Percentiles rank a stretch among this genome's conserved stretches.
phyloP scores from a whole-genome alignment of 2,113 vertebrate genomes.

The Eonycteris spelaea region DNA sequence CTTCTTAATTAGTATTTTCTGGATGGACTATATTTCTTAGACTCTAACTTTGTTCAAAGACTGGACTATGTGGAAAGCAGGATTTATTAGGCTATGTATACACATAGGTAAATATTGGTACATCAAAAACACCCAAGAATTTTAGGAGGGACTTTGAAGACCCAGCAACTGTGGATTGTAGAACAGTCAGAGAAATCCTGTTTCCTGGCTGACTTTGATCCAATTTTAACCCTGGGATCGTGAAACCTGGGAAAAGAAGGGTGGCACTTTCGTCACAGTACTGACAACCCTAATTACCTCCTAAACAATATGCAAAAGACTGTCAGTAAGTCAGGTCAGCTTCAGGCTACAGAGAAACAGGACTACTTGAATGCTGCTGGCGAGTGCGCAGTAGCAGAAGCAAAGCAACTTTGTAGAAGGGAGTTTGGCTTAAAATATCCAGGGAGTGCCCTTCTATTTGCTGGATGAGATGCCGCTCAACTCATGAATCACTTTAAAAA shows the following conservation, averaged over 20 bases:
- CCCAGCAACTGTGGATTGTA: not conserved
- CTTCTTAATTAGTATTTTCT: not conserved
- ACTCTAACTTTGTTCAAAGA: not conserved
- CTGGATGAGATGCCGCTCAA: no score
- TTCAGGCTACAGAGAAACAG: not conserved
- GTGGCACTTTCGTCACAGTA: not conserved
- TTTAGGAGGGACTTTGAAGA: not conserved
- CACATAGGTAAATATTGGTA: not conserved
- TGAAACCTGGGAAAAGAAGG: not conserved
- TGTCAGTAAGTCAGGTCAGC: not conserved
- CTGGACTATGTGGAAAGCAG: not conserved
- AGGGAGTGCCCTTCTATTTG: no score
- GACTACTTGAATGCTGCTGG: not conserved
- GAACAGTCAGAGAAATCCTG: not conserved
- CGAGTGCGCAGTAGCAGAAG: not conserved
- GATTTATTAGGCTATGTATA: not conserved
- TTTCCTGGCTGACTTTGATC: not conserved
- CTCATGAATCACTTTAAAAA: not conserved
- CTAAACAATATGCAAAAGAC: not conserved
- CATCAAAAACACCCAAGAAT: not conserved
- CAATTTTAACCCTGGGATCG: not conserved
- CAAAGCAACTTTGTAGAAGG: not conserved
- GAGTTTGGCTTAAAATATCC: not conserved
- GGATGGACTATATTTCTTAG: not conserved
- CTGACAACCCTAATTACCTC: no score